phyloP scores from a whole-genome alignment of 2,113 vertebrate genomes.

The Equus przewalskii region DNA sequence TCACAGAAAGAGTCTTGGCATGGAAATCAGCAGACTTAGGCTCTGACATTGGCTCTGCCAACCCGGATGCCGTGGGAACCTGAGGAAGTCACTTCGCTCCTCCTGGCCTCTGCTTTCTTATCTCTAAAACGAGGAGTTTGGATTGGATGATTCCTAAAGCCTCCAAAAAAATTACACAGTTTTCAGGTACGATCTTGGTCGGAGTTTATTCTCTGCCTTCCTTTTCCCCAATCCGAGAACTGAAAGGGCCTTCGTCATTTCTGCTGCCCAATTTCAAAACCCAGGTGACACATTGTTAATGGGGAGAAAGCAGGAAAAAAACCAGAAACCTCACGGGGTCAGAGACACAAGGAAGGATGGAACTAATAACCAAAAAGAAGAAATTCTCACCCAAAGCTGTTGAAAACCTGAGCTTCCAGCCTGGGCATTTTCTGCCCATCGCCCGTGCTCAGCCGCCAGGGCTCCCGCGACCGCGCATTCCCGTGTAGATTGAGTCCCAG shows the following conservation, averaged over 20 bases:
- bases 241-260: neutral
- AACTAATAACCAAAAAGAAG: constrained; percentile 17
- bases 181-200: constrained; percentile 7
- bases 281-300: constrained; percentile 38
- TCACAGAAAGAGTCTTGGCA: constrained; percentile 65
- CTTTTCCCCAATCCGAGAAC: neutral
- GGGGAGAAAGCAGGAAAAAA: neutral
- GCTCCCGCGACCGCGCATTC: neutral
- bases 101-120: neutral
- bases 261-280: neutral
- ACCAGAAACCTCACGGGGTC: neutral
- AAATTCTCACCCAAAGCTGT: constrained; percentile 39
- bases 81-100: neutral
- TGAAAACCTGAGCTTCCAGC: constrained; percentile 66
- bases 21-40: neutral
- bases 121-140: neutral
- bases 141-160: neutral
- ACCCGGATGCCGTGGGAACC: constrained; percentile 52
- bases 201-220: neutral
- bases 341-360: constrained; percentile 59
- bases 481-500: constrained; percentile 82
- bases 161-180: neutral
- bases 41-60: constrained; percentile 20
- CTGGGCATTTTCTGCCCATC: constrained; percentile 78
- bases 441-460: constrained; percentile 56